Conservation (phyloP, 2,888 invertebrate genomes). For the Subacronicta megacephala region DNA sequence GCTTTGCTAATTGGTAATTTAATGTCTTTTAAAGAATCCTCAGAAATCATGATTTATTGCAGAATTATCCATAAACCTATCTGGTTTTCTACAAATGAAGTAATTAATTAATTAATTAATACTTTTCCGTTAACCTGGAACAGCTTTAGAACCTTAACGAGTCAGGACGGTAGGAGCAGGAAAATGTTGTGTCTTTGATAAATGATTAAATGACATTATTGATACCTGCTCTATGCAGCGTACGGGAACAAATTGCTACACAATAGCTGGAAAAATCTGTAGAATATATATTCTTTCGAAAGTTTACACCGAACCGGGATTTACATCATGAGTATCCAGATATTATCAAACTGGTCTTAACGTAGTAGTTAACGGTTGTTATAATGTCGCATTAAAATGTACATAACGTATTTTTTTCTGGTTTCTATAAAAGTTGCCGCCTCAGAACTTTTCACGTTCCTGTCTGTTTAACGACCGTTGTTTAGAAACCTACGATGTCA, state of each 20-base stretch:
- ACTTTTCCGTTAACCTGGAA: not conserved
- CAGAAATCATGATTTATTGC: conserved; percentile 1
- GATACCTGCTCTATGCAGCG: conserved; percentile 4
- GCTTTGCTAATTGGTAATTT: conserved; percentile 40
- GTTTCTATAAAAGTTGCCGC: conserved; percentile 72
- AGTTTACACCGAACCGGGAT: conserved; percentile 58
- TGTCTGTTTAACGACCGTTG: conserved; percentile 72
- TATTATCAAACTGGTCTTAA: conserved; percentile 67
- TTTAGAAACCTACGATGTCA: conserved; percentile 67
- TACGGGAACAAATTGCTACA: conserved; percentile 27
- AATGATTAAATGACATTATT: conserved; percentile 11
- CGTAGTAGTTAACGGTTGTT: conserved; percentile 69
- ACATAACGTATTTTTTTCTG: conserved; percentile 69
- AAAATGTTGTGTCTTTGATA: conserved; percentile 14
- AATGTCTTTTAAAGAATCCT: conserved; percentile 23
- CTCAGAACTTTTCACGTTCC: conserved; percentile 62
- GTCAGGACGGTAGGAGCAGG: not conserved
- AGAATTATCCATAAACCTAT: too few species aligned
- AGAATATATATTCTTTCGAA: conserved; percentile 55
- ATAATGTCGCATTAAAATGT: conserved; percentile 79
- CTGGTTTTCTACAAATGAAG: too few species aligned
- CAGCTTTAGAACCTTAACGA: not conserved
- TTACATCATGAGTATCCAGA: conserved; percentile 56
- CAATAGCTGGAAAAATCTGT: conserved; percentile 14
- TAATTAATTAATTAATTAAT: too few species aligned